Evolutionary conservation across 2,113 vertebrate genomes (phyloP), one percentile per base, ranked within the genome.

Genomic region (Helogale parvula): DNA sequence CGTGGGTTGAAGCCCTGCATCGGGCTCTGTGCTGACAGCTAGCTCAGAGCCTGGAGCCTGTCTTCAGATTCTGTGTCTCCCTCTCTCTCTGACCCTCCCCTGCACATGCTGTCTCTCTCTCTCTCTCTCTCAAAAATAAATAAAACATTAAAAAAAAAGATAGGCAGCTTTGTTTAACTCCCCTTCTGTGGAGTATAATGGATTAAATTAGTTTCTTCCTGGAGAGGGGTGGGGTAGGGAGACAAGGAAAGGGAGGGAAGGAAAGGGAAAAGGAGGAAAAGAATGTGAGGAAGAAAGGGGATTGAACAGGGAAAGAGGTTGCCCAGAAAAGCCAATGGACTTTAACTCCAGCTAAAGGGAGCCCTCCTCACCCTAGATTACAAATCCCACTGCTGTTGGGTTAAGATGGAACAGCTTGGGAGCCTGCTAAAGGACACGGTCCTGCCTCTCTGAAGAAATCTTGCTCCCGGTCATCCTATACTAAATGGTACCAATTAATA

Each of bases 401-500:
- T 83, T 65, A 71, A 41, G 33, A 31, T 2, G 76, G 63, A 94
- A n/a, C 82, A 97, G n/a, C 35, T 87, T 27, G 54, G 6, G 8
- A 82, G 14, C 38, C 6, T 57, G 14, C 57, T 83, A 35, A 84
- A 60, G n/a, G 76, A 74, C 54, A 76, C 2, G n/a, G 35, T 79
- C 8, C 12, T 95, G 54, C n/a, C 17, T 35, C n/a, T 47, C 33
- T 41, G 52, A 90, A 77, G 29, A 80, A 90, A 85, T 82, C 81
- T 88, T 94, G 54, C n/a, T 93, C 9, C 68, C 80, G 33, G 38
- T 97, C 92, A 92, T 68, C 35, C 41, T 77, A 81, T 41, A 87
- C 31, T 95, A 93, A 96, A 68, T 3, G 25, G 45, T 82, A 88
- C 66, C 85, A 95, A 96, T 95, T 95, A 95, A 77, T 95, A 93